Evolutionary conservation across 2,797 vertebrate genomes (phyloP), one percentile per base, ranked within the genome.

Genomic region (Cichlasoma orientale): DNA sequence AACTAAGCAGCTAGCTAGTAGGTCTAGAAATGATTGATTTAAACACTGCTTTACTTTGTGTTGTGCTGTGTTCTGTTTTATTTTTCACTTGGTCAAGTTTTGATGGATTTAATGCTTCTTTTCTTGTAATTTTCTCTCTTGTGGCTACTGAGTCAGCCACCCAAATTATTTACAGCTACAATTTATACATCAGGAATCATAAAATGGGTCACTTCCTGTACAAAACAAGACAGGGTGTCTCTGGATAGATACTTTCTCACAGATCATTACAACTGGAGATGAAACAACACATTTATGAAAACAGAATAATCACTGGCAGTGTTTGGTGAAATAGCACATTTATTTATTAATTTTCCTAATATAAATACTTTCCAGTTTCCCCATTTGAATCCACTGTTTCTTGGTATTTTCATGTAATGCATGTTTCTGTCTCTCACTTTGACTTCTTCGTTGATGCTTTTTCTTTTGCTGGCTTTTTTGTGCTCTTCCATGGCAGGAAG

Each of bases 401-500:
- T 79, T 52, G 54, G 55, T 13, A 27, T 72, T 16, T 36, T 27
- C 29, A 31, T 21, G 18, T 9, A 68, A 18, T 63, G 2, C 47
- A 50, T 1, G 1, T 23, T 47, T 29, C 21, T 54, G 47, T 6
- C 41, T 80, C 53, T 92, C 91, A 92, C 72, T 95, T 90, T 4
- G 21, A 87, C 80, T 92, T 94, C 79, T 92, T 94, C 72, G 91
- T 92, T 74, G 84, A 78, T 23, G 88, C 69, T 78, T 86, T 74
- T 33, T 27, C 70, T 11, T 90, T 85, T 4, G 18, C 21, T 9
- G 50, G 10, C 44, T 75, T 53, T 33, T 74, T 47, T 2, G 19
- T 53, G 2, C 79, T 58, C 79, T 72, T 94, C 95, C 95, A 96
- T 4, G 95, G 95, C 83, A 97, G 90, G 77, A 92, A 88, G 80